These are phyloP conservation scores for Anneissia japonica DNA, from an alignment of 35 echinoderm and acorn worm species.

Conservation along the genomic window DNA sequence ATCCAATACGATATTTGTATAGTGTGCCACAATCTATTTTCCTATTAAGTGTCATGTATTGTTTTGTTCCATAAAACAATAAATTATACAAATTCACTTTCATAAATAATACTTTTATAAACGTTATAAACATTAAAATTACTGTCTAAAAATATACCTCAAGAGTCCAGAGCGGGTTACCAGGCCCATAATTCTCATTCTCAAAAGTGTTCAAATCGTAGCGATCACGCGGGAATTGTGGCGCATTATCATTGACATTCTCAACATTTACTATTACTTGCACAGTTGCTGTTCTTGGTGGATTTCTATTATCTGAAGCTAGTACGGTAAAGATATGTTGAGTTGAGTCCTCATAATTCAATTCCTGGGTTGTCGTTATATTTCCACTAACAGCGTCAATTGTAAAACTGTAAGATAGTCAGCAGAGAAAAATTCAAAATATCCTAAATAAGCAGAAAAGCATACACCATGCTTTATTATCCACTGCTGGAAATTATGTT, in stretches of 20 bases:
- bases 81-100: too few species aligned
- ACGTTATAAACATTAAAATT: too few species aligned
- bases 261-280: conserved; percentile 58
- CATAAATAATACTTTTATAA: too few species aligned
- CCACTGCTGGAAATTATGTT: too few species aligned
- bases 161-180: not conserved
- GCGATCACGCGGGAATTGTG: not conserved
- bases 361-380: not conserved
- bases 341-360: not conserved
- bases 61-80: too few species aligned
- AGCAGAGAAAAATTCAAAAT: not conserved
- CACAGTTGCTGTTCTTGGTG: conserved; percentile 14
- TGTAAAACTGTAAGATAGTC: not conserved
- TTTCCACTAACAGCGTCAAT: not conserved
- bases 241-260: conserved; percentile 89
- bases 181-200: not conserved
- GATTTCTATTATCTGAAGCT: not conserved
- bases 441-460: too few species aligned
- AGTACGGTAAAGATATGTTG: not conserved
- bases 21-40: too few species aligned
- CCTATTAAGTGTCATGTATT: too few species aligned
- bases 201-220: not conserved
- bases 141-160: too few species aligned
- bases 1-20: too few species aligned
- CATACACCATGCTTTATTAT: too few species aligned